A percentile compares a stretch with the other conserved stretches of the same genome.
phyloP scores from a whole-genome alignment of 2,888 invertebrate species.

The Ectropis crepuscularia region DNA sequence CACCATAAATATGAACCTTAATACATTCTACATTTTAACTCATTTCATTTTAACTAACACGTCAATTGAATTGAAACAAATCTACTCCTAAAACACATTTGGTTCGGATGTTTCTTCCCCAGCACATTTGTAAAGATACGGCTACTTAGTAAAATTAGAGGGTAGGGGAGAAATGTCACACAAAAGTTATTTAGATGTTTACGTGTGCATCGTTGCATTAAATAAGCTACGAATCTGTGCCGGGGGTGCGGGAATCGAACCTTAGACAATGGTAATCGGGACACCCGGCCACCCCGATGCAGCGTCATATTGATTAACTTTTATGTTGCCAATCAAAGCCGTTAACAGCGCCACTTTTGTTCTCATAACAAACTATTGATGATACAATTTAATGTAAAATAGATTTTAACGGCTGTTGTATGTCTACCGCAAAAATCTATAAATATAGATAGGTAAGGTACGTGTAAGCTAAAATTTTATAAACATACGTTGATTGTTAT shows the following conservation, averaged over 20 bases:
- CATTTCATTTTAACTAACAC: constrained; percentile 19
- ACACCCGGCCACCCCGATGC: constrained; percentile 72
- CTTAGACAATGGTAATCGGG: constrained; percentile 73
- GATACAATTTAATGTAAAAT: too few species aligned
- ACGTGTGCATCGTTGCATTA: constrained; percentile 84
- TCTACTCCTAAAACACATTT: constrained; percentile 67
- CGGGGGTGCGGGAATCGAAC: constrained; percentile 68
- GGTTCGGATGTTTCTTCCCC: constrained; percentile 71
- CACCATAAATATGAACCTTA: too few species aligned
- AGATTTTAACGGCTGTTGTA: too few species aligned
- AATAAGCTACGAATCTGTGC: constrained; percentile 82
- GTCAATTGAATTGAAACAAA: constrained; percentile 52
- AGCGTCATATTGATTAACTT: constrained; percentile 75
- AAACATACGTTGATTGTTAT: too few species aligned
- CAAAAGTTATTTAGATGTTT: constrained; percentile 85
- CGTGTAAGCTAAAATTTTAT: too few species aligned
- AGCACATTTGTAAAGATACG: constrained; percentile 79
- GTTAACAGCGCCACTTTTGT: constrained; percentile 56
- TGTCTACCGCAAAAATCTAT: too few species aligned
- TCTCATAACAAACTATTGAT: constrained; percentile 25
- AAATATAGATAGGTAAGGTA: too few species aligned
- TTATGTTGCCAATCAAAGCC: constrained; percentile 69
- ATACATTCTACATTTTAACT: neutral
- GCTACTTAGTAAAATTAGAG: constrained; percentile 84
- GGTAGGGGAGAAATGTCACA: constrained; percentile 81